These are phyloP conservation scores for Pseudochirops corinnae DNA, from an alignment of 2,797 vertebrate genomes.

Conservation along the genomic window DNA sequence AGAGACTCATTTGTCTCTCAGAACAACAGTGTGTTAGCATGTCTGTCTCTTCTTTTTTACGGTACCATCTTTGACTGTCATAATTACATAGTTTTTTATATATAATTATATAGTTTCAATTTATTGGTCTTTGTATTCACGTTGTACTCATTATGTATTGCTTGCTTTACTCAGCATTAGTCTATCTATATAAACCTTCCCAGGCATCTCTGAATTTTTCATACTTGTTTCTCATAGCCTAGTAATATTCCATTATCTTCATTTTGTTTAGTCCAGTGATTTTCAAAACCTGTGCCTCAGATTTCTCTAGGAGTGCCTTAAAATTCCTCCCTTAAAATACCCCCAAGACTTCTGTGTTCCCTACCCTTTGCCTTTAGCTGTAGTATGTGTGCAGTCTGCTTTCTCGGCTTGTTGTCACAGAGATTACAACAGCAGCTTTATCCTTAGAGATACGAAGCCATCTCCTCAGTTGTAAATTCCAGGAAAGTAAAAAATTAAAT, in stretches of 20 bases:
- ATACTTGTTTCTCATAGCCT: background rate
- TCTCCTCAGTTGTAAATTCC: background rate
- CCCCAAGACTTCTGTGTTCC: background rate
- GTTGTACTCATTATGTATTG: background rate
- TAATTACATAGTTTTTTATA: background rate
- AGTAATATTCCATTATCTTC: background rate
- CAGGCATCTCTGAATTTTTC: background rate
- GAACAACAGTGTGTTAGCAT: background rate
- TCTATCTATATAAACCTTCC: background rate
- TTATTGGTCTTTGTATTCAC: background rate
- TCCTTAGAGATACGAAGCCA: background rate
- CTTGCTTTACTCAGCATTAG: background rate
- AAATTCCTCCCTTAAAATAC: background rate
- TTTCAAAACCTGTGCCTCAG: background rate
- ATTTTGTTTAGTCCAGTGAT: background rate
- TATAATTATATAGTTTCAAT: background rate
- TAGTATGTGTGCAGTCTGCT: background rate
- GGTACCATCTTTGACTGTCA: background rate
- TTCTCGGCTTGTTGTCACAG: background rate
- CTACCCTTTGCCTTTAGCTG: background rate
- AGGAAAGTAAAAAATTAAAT: background rate
- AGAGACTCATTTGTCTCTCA: background rate
- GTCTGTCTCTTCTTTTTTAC: background rate
- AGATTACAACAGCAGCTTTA: background rate
- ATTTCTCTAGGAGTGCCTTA: background rate